These are phyloP conservation scores for Scalopus aquaticus DNA, from an alignment of 2,113 vertebrate species.

Conservation along the genomic window DNA sequence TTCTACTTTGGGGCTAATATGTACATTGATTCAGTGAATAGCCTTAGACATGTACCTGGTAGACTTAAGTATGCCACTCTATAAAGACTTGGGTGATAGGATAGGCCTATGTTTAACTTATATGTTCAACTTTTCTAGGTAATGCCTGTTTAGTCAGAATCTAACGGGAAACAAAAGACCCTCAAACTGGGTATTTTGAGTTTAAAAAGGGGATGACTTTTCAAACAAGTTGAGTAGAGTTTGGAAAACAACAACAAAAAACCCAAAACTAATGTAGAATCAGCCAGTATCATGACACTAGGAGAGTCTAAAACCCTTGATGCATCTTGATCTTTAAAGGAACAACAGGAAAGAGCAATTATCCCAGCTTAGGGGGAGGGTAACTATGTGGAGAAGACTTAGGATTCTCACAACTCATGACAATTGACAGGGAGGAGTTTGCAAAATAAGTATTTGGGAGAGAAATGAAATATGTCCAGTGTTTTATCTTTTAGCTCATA, in stretches of 20 bases:
- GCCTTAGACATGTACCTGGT: neutral
- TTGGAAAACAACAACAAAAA: neutral
- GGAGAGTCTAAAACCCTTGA: neutral
- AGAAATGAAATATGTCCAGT: constrained; percentile 17
- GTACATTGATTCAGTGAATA: neutral
- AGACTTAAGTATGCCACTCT: neutral
- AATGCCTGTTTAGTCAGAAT: neutral
- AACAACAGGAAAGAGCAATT: neutral
- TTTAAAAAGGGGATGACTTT: neutral
- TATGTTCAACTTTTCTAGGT: neutral
- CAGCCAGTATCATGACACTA: neutral
- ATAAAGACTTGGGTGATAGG: neutral
- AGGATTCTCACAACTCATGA: neutral
- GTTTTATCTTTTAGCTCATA: neutral
- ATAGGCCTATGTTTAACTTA: neutral
- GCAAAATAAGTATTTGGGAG: neutral
- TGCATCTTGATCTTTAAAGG: neutral
- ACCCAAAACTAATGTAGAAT: neutral
- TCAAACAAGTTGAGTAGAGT: neutral
- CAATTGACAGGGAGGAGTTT: neutral
- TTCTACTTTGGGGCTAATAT: neutral
- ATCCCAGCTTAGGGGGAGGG: neutral
- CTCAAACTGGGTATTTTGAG: neutral
- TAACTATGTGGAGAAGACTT: neutral
- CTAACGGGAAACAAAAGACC: neutral